Base-by-base conservation (phyloP, 2,113 vertebrate genomes). In the Cephalophus harveyi region DNA sequence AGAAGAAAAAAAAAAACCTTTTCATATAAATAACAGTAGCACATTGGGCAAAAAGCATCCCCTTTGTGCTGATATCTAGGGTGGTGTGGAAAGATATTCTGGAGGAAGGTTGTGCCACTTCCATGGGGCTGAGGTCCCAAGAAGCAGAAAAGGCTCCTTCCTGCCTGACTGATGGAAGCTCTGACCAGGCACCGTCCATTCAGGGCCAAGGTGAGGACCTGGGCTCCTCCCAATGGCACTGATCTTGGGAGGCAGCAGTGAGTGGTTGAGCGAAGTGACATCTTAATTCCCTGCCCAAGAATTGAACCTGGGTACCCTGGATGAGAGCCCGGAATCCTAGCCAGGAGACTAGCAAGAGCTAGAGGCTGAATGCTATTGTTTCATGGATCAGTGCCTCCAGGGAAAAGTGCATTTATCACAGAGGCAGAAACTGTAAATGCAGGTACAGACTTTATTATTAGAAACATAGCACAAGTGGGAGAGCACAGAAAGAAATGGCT, bases 281-380 rank as follows among this genome's bases (percentile, higher is more conserved):
- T 14, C 59, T 30, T 60, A 14, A 2, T 60, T 30, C 27, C 27
- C 59, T 14, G 27, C 59, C 5, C 59, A 60, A 27, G 59, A 60
- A 30, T 6, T 28, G 59, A 60, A 6, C 12, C 59, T 60, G 27
- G 11, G 4, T 6, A 60, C 2, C 59, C 27, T 60, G 59, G 59
- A 28, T 6, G 59, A 60, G 27, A 60, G 12, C 1, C 5, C 0
- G 27, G 27, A 60, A 60, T 60, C 27, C 27, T 60, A 60, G 0
- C 12, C 27, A 14, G 5, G 12, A 60, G 12, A 60, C 59, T 60
- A 14, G 59, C 59, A 6, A 64, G 7, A 3, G 30, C 62, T n/a
- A n/a, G 33, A 67, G 62, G 62, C 30, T 33, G 14, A 33, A n/a
- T 0, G 33, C 7, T 64, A 19, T 9, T n/a, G 8, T 67, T 19